phyloP scores from a whole-genome alignment of 2,888 invertebrate genomes.

The Acanthosepion lycidas region DNA sequence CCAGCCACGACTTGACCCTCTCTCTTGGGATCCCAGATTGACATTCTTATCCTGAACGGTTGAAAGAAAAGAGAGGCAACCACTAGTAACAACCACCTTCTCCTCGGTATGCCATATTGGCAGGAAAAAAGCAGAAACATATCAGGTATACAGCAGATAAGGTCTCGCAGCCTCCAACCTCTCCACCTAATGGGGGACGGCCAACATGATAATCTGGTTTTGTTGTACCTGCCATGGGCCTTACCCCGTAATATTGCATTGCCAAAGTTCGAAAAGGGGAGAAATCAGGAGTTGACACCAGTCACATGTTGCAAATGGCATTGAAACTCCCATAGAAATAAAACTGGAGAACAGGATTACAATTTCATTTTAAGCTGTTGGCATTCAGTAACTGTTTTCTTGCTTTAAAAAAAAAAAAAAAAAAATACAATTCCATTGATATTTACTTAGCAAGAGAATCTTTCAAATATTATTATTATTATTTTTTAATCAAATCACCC shows the following conservation, averaged over 20 bases:
- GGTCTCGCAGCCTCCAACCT: not conserved
- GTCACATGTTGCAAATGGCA: slow-evolving; percentile 21
- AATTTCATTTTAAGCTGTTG: not conserved
- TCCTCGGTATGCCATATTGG: slow-evolving; percentile 33
- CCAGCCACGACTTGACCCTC: not conserved
- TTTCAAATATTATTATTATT: too few species aligned
- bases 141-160: not conserved
- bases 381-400: not conserved
- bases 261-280: slow-evolving; percentile 33
- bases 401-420: not conserved
- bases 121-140: slow-evolving; percentile 3
- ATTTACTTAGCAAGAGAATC: too few species aligned
- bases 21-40: not conserved
- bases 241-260: not conserved
- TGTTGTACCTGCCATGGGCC: slow-evolving; percentile 6
- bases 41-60: not conserved
- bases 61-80: not conserved
- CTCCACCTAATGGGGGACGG: not conserved
- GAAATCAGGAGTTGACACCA: not conserved
- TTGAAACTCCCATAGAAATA: not conserved
- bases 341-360: not conserved
- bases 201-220: not conserved
- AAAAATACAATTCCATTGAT: too few species aligned
- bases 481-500: too few species aligned
- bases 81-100: not conserved